phyloP scores from a whole-genome alignment of 2,797 vertebrate genomes.

The Sebastes trivittatus region DNA sequence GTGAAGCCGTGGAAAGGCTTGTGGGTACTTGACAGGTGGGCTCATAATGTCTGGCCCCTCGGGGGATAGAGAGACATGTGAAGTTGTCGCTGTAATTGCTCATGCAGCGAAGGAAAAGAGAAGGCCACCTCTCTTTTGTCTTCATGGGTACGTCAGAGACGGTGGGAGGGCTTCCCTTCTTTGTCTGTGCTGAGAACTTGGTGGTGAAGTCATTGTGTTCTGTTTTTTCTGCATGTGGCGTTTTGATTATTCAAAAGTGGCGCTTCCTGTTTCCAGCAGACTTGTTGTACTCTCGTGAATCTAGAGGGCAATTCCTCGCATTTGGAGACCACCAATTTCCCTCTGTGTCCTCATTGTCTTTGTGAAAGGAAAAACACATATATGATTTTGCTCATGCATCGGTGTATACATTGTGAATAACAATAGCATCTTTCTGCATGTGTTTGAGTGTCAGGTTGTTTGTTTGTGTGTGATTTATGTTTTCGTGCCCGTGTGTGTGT shows the following conservation, averaged over 20 bases:
- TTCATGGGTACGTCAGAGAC: constrained; percentile 75
- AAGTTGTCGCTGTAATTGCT: constrained; percentile 88
- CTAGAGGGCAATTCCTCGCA: neutral
- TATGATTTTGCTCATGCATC: constrained; percentile 8
- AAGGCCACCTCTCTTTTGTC: constrained; percentile 75
- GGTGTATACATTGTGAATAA: constrained; percentile 37
- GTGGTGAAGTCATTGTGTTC: constrained; percentile 28
- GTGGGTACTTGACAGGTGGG: constrained; percentile 85
- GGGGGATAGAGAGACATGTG: constrained; percentile 45
- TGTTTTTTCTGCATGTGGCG: neutral
- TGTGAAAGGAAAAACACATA: neutral
- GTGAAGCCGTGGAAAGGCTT: constrained; percentile 72
- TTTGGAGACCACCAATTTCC: neutral
- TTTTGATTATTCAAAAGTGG: neutral
- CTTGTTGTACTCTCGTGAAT: neutral
- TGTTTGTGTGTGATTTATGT: constrained; percentile 58
- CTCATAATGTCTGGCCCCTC: constrained; percentile 80
- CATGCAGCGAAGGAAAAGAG: constrained; percentile 63
- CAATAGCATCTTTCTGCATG: constrained; percentile 42
- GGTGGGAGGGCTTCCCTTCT: constrained; percentile 13
- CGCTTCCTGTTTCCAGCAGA: neutral
- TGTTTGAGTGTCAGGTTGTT: constrained; percentile 38
- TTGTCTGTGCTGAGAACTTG: constrained; percentile 48
- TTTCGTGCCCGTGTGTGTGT: neutral
- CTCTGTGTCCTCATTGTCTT: neutral